These are phyloP conservation scores for Parotia lawesii DNA, from an alignment of 2,113 vertebrate genomes.

Conservation along the genomic window DNA sequence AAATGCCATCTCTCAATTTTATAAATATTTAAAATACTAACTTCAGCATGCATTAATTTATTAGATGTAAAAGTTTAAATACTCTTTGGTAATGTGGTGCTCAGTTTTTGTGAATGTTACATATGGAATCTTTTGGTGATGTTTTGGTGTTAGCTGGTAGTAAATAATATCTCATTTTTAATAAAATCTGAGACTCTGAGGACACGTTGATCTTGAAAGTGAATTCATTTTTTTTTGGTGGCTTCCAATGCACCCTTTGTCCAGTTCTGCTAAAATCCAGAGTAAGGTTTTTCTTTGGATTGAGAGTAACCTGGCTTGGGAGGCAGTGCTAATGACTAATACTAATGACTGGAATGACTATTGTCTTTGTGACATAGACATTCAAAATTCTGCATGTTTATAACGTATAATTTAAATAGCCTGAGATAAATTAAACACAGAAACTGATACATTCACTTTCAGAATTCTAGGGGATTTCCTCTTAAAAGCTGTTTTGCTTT, in stretches of 20 bases:
- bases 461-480: accelerated
- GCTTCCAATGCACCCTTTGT: neutral
- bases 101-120: neutral
- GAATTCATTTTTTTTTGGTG: neutral
- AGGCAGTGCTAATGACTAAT: neutral
- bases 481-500: neutral
- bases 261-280: neutral
- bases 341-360: neutral
- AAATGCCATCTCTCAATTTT: neutral
- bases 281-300: neutral
- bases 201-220: neutral
- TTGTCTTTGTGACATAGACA: neutral
- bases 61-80: neutral
- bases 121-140: neutral
- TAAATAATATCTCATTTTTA: neutral
- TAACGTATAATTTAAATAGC: neutral
- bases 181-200: neutral
- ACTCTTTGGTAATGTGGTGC: neutral
- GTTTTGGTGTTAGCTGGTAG: neutral
- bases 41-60: neutral
- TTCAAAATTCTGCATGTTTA: neutral
- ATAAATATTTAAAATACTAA: neutral
- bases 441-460: neutral
- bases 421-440: neutral
- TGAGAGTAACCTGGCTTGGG: neutral